phyloP scores from a whole-genome alignment of 2,113 vertebrate species.

The Rhinolophus ferrumequinum region DNA sequence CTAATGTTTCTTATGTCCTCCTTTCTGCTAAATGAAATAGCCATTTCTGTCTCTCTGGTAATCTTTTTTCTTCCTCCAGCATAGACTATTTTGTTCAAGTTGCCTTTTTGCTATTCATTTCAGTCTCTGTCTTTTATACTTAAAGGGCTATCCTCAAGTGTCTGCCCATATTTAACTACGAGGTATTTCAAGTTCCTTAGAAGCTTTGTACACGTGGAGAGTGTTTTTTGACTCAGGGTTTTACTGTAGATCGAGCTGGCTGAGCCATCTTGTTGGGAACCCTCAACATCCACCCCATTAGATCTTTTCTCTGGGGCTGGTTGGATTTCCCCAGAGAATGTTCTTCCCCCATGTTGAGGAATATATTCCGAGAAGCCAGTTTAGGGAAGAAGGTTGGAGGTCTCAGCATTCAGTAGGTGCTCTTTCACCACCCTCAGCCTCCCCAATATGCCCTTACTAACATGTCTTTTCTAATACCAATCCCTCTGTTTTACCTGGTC shows the following conservation, averaged over 20 bases:
- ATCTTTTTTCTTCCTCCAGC: neutral
- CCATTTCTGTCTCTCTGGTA: neutral
- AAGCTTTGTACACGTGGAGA: neutral
- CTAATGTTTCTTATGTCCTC: neutral
- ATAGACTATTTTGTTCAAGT: neutral
- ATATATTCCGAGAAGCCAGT: neutral
- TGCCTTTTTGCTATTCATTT: neutral
- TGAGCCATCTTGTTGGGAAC: neutral
- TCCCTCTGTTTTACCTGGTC: neutral
- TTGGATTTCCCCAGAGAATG: neutral
- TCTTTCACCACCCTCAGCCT: neutral
- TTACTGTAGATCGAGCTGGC: neutral
- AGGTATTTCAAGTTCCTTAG: neutral
- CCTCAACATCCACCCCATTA: neutral
- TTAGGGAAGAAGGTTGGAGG: neutral
- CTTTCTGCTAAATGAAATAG: neutral
- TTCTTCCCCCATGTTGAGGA: neutral
- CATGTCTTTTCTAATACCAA: neutral
- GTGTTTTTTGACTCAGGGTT: neutral
- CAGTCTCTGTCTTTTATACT: neutral
- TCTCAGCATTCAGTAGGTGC: neutral
- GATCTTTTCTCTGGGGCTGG: neutral
- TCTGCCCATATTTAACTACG: neutral
- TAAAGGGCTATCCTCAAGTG: neutral
- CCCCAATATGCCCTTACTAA: too few relatives aligned